These are phyloP conservation scores for Tortricodes alternella DNA, from an alignment of 2,888 invertebrate species.

Conservation along the genomic window DNA sequence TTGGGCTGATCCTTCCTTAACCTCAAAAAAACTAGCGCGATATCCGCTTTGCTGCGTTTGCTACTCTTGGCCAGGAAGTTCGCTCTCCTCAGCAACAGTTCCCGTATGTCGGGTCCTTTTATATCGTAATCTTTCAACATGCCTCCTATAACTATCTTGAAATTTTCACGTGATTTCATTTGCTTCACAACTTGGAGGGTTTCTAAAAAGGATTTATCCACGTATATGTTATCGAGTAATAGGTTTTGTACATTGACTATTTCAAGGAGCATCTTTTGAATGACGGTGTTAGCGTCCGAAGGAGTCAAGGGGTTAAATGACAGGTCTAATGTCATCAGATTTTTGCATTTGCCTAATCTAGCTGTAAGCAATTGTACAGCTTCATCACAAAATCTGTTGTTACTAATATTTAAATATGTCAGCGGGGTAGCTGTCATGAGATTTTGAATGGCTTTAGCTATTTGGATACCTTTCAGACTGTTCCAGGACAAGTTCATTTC, in stretches of 20 bases:
- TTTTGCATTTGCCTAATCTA: constrained; percentile 42
- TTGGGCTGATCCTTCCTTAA: constrained; percentile 34
- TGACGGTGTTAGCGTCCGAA: constrained; percentile 39
- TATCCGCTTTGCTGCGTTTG: constrained; percentile 39
- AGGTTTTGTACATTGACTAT: constrained; percentile 47
- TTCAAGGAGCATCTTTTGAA: constrained; percentile 43
- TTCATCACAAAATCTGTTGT: constrained; percentile 46
- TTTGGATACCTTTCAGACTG: constrained; percentile 40
- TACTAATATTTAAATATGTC: constrained; percentile 44
- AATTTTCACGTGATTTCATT: constrained; percentile 44
- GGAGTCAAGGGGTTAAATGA: constrained; percentile 50
- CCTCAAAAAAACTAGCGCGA: constrained; percentile 41
- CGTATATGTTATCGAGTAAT: constrained; percentile 44
- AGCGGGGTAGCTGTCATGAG: constrained; percentile 42
- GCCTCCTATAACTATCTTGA: constrained; percentile 41
- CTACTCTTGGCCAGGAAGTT: constrained; percentile 41
- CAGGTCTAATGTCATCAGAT: constrained; percentile 46
- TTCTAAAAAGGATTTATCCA: constrained; percentile 42
- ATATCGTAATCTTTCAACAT: constrained; percentile 44
- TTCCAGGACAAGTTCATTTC: constrained; percentile 52
- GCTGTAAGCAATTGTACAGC: constrained; percentile 38
- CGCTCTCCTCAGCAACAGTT: constrained; percentile 45
- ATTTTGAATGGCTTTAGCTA: constrained; percentile 42
- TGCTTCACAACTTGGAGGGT: constrained; percentile 41
- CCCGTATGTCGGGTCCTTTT: constrained; percentile 43